Conservation (phyloP, 2,113 vertebrate genomes). For the Amphilophus citrinellus region DNA sequence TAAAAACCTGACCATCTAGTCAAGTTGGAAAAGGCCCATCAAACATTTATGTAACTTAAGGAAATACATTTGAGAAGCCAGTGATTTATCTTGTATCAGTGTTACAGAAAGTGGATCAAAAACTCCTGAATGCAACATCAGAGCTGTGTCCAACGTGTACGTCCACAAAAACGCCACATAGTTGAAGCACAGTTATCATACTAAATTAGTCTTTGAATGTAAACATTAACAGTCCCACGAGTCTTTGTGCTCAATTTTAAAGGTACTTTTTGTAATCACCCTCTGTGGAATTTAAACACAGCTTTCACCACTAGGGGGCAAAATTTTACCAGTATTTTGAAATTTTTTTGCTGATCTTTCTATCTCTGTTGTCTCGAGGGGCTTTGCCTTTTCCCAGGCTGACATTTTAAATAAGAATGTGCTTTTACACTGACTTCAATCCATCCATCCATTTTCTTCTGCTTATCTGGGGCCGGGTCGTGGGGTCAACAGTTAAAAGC, state of each 20-base stretch:
- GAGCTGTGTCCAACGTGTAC: background rate
- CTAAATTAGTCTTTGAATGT: background rate
- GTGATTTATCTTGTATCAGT: background rate
- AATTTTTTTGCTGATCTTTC: background rate
- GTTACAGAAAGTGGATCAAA: background rate
- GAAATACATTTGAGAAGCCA: background rate
- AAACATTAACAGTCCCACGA: background rate
- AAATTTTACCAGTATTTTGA: background rate
- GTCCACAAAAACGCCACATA: background rate
- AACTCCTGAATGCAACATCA: background rate
- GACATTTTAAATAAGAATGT: background rate
- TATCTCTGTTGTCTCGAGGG: background rate
- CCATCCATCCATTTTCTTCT: no score
- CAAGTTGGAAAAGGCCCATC: background rate
- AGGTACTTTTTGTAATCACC: conserved; percentile 1
- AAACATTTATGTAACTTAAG: conserved; percentile 5
- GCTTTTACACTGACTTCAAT: no score
- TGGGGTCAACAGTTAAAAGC: no score
- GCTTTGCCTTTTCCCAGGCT: background rate
- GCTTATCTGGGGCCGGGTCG: no score
- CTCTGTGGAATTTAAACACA: background rate
- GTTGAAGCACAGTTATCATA: background rate
- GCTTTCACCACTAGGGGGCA: background rate
- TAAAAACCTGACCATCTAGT: background rate
- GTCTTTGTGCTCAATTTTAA: background rate